Evolutionary conservation across 2,888 invertebrate genomes (phyloP), one percentile per base, ranked within the genome.

Genomic region (Patella depressa): DNA sequence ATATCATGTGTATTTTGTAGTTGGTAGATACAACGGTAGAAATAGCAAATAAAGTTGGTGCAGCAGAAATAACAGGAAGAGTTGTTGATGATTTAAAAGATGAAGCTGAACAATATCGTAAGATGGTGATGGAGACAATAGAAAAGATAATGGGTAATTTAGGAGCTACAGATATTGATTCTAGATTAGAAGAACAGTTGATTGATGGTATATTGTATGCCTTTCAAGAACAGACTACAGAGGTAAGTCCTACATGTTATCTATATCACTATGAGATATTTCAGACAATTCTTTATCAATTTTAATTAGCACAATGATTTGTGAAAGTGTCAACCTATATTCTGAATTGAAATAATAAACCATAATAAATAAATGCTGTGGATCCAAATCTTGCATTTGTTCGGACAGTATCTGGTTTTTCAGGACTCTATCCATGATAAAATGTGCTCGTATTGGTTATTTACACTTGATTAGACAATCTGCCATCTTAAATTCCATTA

Each of bases 81-180:
- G 97, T 99, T 72, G 99, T 99, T 0, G 99, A 99, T 88, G 99
- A 99, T 92, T 93, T 99, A 78, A 99, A 99, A 92, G 99, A 99
- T 91, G 99, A 99, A 92, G 98, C 99, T 91, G 99, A 99, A 92
- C 98, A 98, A 90, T 99, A 99, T 92, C 94, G 99, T 80, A 99
- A 99, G 93, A 99, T 99, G 99, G 99, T 99, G 3, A 99, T 99
- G 98, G 99, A 99, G 92, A 99, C 98, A 0, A 99, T 99, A 79
- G 99, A 99, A 91, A 99, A 99, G 93, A 98, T 98, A 78, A 97
- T 99, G 94, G 97, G 96, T 4, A 98, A 98, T 92, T 93, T 99
- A 80, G 99, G 99, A 24, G 98, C 99, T 0, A 97, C 98, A 0
- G 99, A 99, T 90, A 98, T 99, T 74, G 99, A 99, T 92, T 97